phyloP scores from a whole-genome alignment of 2,113 vertebrate species.

The Burhinus bistriatus region DNA sequence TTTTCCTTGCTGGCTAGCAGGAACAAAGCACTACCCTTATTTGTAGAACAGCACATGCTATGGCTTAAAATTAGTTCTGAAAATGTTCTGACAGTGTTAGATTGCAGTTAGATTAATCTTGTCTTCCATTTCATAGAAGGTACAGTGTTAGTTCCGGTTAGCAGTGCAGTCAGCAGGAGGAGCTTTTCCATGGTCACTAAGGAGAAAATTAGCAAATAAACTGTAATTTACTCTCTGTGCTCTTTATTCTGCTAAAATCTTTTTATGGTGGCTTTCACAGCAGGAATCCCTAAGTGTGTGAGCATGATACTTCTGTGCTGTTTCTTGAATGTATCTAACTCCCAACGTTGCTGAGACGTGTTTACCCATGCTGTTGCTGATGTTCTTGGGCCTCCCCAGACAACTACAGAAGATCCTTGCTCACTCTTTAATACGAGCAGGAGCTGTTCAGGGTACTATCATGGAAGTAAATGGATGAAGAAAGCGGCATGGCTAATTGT shows the following conservation, averaged over 20 bases:
- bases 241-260: neutral
- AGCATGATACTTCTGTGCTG: neutral
- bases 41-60: neutral
- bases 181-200: neutral
- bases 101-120: neutral
- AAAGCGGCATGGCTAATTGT: rapidly evolving
- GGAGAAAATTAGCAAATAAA: neutral
- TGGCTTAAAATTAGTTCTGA: neutral
- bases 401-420: neutral
- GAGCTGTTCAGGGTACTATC: neutral
- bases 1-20: neutral
- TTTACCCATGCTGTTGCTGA: rapidly evolving
- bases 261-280: neutral
- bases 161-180: neutral
- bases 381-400: neutral
- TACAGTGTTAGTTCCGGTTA: neutral
- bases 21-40: neutral
- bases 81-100: neutral
- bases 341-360: neutral
- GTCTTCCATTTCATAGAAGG: neutral
- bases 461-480: neutral
- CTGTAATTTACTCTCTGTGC: neutral
- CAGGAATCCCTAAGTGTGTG: neutral
- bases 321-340: neutral
- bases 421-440: neutral